A percentile compares a stretch with the other conserved stretches of the same genome.
Evolutionary conservation across 2,888 invertebrate genomes (phyloP).

Genomic region (Hesperia comma): DNA sequence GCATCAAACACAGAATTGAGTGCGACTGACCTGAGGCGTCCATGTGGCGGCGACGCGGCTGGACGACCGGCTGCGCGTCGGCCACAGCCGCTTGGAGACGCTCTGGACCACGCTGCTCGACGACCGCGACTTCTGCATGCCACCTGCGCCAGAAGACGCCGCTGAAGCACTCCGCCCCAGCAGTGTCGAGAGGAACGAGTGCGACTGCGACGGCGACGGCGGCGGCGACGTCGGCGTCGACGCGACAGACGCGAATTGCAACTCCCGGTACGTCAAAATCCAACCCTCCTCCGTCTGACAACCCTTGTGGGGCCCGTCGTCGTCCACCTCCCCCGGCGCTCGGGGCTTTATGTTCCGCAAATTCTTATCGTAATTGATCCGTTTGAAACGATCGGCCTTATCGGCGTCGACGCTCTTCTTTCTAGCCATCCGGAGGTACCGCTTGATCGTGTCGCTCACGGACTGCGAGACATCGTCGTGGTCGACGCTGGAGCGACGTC

Average conservation of each 20-base stretch:
- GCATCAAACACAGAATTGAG: slow-evolving; percentile 48
- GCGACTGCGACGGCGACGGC: slow-evolving; percentile 79
- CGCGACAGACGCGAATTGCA: slow-evolving; percentile 66
- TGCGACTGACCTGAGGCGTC: slow-evolving; percentile 93
- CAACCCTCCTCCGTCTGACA: slow-evolving; percentile 91
- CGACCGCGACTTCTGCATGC: slow-evolving; percentile 96
- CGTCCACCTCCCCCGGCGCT: slow-evolving; percentile 90
- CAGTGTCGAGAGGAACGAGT: slow-evolving; percentile 71
- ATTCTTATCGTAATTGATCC: slow-evolving; percentile 94
- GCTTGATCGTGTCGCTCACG: slow-evolving; percentile 93
- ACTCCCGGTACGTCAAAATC: slow-evolving; percentile 82
- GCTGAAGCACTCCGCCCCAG: slow-evolving; percentile 66
- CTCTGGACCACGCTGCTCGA: slow-evolving; percentile 94
- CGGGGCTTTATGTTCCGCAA: slow-evolving; percentile 92
- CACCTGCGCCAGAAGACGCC: slow-evolving; percentile 81
- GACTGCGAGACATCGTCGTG: slow-evolving; percentile 94
- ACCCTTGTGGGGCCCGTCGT: slow-evolving; percentile 90
- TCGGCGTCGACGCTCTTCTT: slow-evolving; percentile 93
- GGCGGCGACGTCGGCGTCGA: slow-evolving; percentile 79
- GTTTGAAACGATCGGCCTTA: slow-evolving; percentile 91
- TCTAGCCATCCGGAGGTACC: slow-evolving; percentile 93
- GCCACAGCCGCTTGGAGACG: slow-evolving; percentile 93
- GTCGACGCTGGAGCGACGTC: slow-evolving; percentile 91
- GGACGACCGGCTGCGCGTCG: slow-evolving; percentile 92
- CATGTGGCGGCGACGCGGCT: slow-evolving; percentile 88